Base-by-base conservation (phyloP, 2,113 vertebrate species). In the Hippopotamus amphibius region DNA sequence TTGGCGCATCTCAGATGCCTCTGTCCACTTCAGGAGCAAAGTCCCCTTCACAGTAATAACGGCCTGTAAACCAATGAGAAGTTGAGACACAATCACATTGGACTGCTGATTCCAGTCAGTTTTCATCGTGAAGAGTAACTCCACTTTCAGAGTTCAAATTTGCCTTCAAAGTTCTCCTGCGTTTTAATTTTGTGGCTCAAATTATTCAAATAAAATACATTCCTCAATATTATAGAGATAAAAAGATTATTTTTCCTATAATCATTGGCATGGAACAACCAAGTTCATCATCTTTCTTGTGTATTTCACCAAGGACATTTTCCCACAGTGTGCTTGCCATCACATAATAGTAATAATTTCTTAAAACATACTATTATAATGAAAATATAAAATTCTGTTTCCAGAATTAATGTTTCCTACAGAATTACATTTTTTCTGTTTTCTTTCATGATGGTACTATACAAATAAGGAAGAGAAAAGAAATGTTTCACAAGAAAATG, bases 151-250 rank as follows among this genome's bases (percentile, higher is more conserved):
- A 68, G 12, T 55, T 65, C 72, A 93, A 93, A 84, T 95, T 90
- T 97, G 19, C 12, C 43, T 88, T 87, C 71, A 88, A n/a, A 28
- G 0, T 69, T 97, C 96, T 69, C 24, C 81, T 76, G 4, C 30
- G 28, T 90, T 96, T 79, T 57, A 19, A 57, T 77, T 87, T 92
- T 89, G 41, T 53, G 21, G 13, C 19, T 71, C 7, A 22, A 46
- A 30, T 66, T 76, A 92, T 48, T 83, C 74, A 80, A n/a, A 96
- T 71, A 50, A 93, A 98, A 96, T 91, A 37, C 26, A 93, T 50
- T 96, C 68, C n/a, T 82, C 22, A 6, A 53, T 74, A n/a, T 88
- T 57, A 71, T 8, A 69, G 30, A 92, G n/a, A 74, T 92, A 55
- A 79, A n/a, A n/a, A 24, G 92, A 61, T 59, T 86, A 12, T 63